These are phyloP conservation scores for Austrofundulus limnaeus DNA, from an alignment of 2,113 vertebrate genomes.

Conservation along the genomic window DNA sequence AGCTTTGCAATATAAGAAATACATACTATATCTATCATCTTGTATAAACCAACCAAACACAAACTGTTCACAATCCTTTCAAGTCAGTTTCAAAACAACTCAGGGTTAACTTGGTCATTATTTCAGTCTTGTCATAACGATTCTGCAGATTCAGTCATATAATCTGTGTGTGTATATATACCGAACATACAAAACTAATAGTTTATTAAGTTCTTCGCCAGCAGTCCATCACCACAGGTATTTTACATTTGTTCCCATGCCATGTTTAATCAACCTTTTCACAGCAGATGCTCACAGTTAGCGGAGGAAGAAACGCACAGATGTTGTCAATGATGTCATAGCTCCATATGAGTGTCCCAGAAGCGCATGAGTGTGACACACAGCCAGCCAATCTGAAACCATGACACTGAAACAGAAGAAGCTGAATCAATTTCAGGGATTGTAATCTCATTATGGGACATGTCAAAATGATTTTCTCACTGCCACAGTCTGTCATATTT, in stretches of 20 bases:
- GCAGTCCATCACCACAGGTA: neutral
- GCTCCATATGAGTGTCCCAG: neutral
- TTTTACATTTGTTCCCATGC: constrained; percentile 3
- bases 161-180: too few relatives aligned
- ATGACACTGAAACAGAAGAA: neutral
- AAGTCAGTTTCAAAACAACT: neutral
- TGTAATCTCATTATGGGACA: neutral
- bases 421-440: neutral
- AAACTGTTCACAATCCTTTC: neutral
- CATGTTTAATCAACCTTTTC: neutral
- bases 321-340: constrained; percentile 14
- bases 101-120: neutral
- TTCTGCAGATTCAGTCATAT: neutral
- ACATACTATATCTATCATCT: too few relatives aligned
- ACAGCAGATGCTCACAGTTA: constrained; percentile 1
- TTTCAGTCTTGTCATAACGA: neutral
- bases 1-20: too few relatives aligned
- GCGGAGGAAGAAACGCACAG: constrained; percentile 4
- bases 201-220: neutral
- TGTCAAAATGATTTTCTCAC: neutral
- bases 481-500: neutral
- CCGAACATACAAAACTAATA: too few relatives aligned
- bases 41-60: too few relatives aligned
- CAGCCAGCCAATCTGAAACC: neutral
- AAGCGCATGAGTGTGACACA: neutral